Evolutionary conservation across 2,113 vertebrate genomes (phyloP).

Genomic region (Protomyctophum bolini): DNA sequence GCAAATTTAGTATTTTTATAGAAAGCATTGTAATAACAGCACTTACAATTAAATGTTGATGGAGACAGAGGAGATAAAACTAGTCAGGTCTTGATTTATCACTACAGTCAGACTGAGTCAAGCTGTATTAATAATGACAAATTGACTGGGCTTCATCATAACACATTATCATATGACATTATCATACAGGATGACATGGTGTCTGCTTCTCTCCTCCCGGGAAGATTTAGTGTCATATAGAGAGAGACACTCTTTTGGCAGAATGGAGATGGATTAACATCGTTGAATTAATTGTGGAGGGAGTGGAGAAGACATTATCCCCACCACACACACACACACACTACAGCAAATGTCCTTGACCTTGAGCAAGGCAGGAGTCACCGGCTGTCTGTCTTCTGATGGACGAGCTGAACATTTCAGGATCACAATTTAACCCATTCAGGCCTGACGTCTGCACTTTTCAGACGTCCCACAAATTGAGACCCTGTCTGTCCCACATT

Average conservation of each 20-base stretch:
- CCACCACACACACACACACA: background rate
- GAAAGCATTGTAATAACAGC: too few relatives aligned
- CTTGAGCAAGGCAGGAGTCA: background rate
- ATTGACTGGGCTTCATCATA: slow-evolving; percentile 25
- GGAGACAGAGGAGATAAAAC: background rate
- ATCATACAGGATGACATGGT: slow-evolving; percentile 5
- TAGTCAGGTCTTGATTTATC: slow-evolving; percentile 7
- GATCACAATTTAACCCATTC: too few relatives aligned
- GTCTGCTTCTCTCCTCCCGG: slow-evolving; percentile 12
- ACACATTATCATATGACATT: background rate
- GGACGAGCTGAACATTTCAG: background rate
- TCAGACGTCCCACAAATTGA: too few relatives aligned
- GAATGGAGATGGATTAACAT: background rate
- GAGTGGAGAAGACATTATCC: background rate
- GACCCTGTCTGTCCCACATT: too few relatives aligned
- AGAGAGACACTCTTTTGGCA: background rate
- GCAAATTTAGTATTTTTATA: too few relatives aligned
- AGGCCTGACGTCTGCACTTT: too few relatives aligned
- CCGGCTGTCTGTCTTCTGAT: too few relatives aligned
- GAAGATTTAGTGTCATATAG: background rate
- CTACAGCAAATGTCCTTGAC: background rate
- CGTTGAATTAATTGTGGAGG: slow-evolving; percentile 2
- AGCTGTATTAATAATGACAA: slow-evolving; percentile 19
- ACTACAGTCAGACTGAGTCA: background rate
- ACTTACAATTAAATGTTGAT: background rate